These are phyloP conservation scores for Selene dorsalis DNA, from an alignment of 2,797 vertebrate genomes.

Conservation along the genomic window DNA sequence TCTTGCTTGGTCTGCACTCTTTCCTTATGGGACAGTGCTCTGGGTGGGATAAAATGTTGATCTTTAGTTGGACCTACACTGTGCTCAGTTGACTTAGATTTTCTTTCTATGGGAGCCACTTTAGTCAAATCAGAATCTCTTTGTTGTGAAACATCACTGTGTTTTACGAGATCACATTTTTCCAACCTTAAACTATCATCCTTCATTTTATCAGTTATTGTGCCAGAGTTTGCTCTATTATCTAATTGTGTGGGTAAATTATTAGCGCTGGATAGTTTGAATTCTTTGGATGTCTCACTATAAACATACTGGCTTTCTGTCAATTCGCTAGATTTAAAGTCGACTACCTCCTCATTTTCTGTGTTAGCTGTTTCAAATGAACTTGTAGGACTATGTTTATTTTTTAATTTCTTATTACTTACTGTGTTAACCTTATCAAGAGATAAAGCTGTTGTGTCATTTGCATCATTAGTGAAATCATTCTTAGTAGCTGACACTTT, in stretches of 20 bases:
- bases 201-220: conserved; percentile 48
- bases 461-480: conserved; percentile 28
- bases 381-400: conserved; percentile 21
- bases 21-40: conserved; percentile 74
- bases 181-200: conserved; percentile 46
- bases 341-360: conserved; percentile 27
- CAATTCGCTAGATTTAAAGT: conserved; percentile 29
- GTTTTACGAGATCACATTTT: conserved; percentile 46
- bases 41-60: conserved; percentile 51
- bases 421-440: conserved; percentile 30
- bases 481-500: conserved; percentile 28
- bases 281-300: conserved; percentile 76
- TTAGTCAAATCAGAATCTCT: conserved; percentile 50
- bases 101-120: conserved; percentile 53
- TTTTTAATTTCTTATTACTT: conserved; percentile 38
- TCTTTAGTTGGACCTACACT: conserved; percentile 64
- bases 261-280: conserved; percentile 65
- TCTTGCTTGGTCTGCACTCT: conserved; percentile 85
- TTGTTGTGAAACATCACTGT: conserved; percentile 37
- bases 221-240: conserved; percentile 41
- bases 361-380: conserved; percentile 15
- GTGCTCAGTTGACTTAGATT: conserved; percentile 62
- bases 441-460: conserved; percentile 31
- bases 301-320: conserved; percentile 69
- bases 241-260: conserved; percentile 29